These are phyloP conservation scores for Athene cunicularia DNA, from an alignment of 2,113 vertebrate genomes.

Conservation along the genomic window DNA sequence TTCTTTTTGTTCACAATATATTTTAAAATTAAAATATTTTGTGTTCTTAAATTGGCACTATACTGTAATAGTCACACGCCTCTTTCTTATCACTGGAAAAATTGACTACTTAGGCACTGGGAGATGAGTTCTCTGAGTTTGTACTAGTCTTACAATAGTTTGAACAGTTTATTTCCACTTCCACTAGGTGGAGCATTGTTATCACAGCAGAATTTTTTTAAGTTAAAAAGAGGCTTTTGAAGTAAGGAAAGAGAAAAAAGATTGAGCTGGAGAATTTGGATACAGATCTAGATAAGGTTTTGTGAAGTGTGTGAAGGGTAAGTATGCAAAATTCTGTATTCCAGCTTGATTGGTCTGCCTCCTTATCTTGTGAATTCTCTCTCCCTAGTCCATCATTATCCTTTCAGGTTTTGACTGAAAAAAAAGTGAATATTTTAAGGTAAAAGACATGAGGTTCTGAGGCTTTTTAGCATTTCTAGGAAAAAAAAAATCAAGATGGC, in stretches of 20 bases:
- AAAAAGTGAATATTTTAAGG: not conserved
- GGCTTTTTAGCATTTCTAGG: not conserved
- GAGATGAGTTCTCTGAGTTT: not conserved
- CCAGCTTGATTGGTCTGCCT: not conserved
- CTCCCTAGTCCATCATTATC: not conserved
- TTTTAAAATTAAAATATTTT: not conserved
- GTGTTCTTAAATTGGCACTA: not conserved
- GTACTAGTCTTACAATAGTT: not conserved
- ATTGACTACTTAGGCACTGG: not conserved
- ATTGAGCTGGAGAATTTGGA: not conserved
- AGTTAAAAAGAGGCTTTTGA: not conserved
- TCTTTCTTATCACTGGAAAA: not conserved
- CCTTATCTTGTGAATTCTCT: not conserved
- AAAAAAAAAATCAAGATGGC: not conserved
- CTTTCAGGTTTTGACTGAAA: not conserved
- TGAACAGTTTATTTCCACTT: not conserved
- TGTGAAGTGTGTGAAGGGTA: not conserved
- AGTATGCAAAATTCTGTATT: not conserved
- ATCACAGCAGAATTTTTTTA: conserved; percentile 9
- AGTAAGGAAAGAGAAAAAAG: not conserved
- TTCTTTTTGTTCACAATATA: not conserved
- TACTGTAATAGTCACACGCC: not conserved
- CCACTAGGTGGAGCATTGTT: conserved; percentile 66
- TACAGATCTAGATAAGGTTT: not conserved
- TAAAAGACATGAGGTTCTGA: not conserved